Base-by-base conservation (phyloP, 2,888 invertebrate genomes). In the Megaustenia siamemsis region DNA sequence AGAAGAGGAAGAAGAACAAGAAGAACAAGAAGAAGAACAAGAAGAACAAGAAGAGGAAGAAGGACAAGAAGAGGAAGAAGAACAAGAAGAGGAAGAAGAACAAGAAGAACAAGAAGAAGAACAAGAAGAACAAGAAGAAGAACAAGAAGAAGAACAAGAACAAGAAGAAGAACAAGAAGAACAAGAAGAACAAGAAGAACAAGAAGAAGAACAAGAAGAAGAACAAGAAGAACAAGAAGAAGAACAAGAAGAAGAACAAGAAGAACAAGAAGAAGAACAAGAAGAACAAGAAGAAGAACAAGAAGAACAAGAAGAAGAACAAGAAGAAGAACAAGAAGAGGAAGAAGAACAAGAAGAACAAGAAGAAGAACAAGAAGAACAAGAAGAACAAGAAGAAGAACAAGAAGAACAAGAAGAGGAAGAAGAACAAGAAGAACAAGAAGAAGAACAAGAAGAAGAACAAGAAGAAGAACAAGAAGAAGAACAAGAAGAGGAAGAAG, bases 11-110 rank as follows among this genome's bases (percentile, higher is more conserved):
- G 69, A 69, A 69, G 69, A 69, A 69, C 32, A 69, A 69, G 69
- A 69, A 69, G 69, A 69, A 69, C 32, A 69, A 69, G 69, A 69
- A 69, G 69, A 69, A 69, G 69, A 69, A 69, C 32, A 69, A 69
- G 69, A 69, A 69, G 69, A 69, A 69, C 32, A 69, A 69, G 69
- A 69, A 69, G 69, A 18, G 32, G 69, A 18, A 69, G 69, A 69
- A 69, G 69, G 32, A 69, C 32, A 69, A 69, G 69, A 69, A 69
- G 69, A 69, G 32, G 69, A 4, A 69, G 69, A 69, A 69, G 69
- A 69, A 69, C 32, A 69, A 69, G 69, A 69, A 69, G 69, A 18
- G 32, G 69, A 69, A 69, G 69, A 69, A 69, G 69, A 32, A 69
- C 32, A 69, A 69, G 69, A 69, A 32, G 69, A 69, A 69, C 32